Conservation (phyloP, 2,113 vertebrate genomes). For the Apteryx mantelli region DNA sequence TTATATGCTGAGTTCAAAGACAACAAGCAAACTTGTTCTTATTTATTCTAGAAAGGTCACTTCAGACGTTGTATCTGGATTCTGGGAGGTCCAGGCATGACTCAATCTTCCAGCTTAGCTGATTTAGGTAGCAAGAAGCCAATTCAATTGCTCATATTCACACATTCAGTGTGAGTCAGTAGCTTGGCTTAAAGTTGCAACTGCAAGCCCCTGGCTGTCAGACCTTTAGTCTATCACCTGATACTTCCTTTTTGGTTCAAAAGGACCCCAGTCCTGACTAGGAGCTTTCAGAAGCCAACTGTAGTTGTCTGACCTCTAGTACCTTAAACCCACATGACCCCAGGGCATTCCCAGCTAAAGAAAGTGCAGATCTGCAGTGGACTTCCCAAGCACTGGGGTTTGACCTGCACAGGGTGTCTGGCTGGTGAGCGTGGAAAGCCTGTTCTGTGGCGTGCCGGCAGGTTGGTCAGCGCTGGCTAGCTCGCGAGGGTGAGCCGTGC, state of each 20-base stretch:
- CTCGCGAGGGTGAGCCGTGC: rapidly evolving
- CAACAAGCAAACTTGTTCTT: background rate
- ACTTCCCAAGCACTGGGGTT: background rate
- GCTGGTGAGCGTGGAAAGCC: background rate
- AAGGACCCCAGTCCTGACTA: background rate
- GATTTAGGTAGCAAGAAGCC: slow-evolving; percentile 42
- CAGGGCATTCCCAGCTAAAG: background rate
- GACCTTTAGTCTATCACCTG: background rate
- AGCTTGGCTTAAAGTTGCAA: slow-evolving; percentile 13
- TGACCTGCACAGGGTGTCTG: background rate
- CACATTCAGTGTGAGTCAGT: slow-evolving; percentile 54
- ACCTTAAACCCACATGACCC: rapidly evolving
- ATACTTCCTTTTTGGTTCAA: background rate
- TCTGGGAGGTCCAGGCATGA: slow-evolving; percentile 49
- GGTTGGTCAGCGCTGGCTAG: background rate
- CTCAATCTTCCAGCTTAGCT: slow-evolving; percentile 33
- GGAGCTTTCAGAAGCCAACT: background rate
- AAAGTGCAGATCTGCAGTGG: background rate
- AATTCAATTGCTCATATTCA: slow-evolving; percentile 56
- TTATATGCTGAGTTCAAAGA: background rate
- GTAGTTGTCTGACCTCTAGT: background rate
- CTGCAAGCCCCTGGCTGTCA: slow-evolving; percentile 18
- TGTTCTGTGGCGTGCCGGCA: rapidly evolving
- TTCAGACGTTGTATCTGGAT: background rate
- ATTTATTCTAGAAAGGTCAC: slow-evolving; percentile 66